These are phyloP conservation scores for Apis laboriosa DNA, from an alignment of 1,140 invertebrate species.

Conservation along the genomic window DNA sequence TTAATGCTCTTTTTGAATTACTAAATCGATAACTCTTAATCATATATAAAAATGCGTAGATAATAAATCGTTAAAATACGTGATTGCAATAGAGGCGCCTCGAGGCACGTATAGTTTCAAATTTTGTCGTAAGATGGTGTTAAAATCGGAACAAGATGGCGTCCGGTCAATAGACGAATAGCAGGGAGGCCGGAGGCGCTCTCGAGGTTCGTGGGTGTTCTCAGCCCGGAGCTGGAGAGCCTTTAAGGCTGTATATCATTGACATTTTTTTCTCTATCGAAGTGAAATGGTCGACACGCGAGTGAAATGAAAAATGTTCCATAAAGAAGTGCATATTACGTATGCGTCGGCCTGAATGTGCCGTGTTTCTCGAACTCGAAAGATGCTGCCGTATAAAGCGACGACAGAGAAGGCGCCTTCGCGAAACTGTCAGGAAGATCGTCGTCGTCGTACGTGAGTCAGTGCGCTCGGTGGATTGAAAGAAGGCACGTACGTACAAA, in stretches of 20 bases:
- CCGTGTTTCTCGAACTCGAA: conserved; percentile 34
- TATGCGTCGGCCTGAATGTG: conserved; percentile 42
- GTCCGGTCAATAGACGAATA: conserved; percentile 73
- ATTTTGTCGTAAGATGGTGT: conserved; percentile 3
- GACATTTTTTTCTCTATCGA: conserved; percentile 4
- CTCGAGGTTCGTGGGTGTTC: conserved; percentile 49
- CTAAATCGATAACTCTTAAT: neutral
- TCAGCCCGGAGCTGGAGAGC: conserved; percentile 43
- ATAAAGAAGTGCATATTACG: conserved; percentile 26
- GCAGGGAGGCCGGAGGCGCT: conserved; percentile 53
- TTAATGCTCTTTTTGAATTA: neutral
- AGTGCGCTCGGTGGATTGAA: conserved; percentile 57
- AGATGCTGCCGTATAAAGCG: conserved; percentile 48
- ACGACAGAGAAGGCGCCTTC: conserved; percentile 60
- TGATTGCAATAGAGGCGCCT: neutral
- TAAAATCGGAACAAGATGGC: conserved; percentile 55
- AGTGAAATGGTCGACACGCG: conserved; percentile 21
- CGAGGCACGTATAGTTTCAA: neutral
- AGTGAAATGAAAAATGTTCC: conserved; percentile 26
- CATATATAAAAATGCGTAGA: neutral
- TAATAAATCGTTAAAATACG: conserved; percentile 5
- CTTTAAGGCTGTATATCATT: conserved; percentile 30
- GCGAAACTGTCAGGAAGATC: conserved; percentile 61
- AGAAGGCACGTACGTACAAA: conserved; percentile 76
- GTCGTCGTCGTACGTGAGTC: conserved; percentile 58